Base-by-base conservation (phyloP, 2,888 invertebrate species). In the Cantharis rustica region DNA sequence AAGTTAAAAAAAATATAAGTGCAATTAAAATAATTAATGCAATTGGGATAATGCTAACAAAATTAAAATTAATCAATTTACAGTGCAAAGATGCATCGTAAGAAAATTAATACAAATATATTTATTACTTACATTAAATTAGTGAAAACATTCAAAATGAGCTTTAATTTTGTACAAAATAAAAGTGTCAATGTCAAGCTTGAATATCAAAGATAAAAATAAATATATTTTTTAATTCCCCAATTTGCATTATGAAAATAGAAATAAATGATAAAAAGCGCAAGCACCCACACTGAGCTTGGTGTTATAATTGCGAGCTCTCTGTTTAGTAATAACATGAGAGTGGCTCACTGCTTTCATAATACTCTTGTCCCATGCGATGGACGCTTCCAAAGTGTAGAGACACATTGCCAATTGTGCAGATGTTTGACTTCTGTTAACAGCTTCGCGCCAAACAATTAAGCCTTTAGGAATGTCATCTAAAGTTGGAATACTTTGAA, bases 281-380 rank as follows among this genome's bases (percentile, higher is more conserved):
- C 85, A 86, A 87, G 86, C 88, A 88, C 88, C 88, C 88, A 88
- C 88, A 88, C 88, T 88, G 84, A 88, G 87, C 86, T 87, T 88
- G 87, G 87, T 87, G 88, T 88, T 88, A 88, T 88, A 88, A 87
- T 88, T 88, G 87, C 88, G 88, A 85, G 88, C 88, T 86, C 87
- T 88, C 87, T 87, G 86, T 86, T 87, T 86, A 86, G 87, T 87
- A 87, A 87, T 86, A 83, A 85, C 86, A 84, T 83, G 82, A 83
- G 85, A 84, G 81, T 84, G 87, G 94, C 96, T 93, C 91, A 98
- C 98, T 90, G 98, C 98, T 92, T 98, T 98, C 98, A 99, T 98
- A 86, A 98, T 96, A 90, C 98, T 98, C 90, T 98, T 98, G 89
- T 99, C 98, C 99, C 99, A 99, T 61, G 98, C 98, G 84, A 99